Base-by-base conservation (phyloP, 2,888 invertebrate species). In the Neoscelio sp. region DNA sequence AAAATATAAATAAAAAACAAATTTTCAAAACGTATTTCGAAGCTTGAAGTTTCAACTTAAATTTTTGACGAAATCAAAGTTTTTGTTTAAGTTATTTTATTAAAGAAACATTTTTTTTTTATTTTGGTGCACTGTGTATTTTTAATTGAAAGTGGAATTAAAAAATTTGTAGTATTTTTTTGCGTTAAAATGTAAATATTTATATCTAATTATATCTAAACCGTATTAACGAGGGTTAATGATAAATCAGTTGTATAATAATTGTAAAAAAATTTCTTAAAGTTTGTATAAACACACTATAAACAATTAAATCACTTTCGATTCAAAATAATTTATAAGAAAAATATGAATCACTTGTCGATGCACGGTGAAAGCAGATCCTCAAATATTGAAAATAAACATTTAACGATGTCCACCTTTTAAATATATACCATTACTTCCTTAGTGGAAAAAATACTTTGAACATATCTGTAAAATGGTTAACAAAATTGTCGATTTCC, bases 321-420 rank as follows among this genome's bases (percentile, higher is more conserved):
- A 74, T 74, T 74, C 58, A 67, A 74, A 58, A 74, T 75, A 48
- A 33, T 65, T 58, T 74, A 12, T 56, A 64, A 46, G 13, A 28
- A 67, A 48, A 42, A 38, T 54, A 38, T 38, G 20, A 76, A 62
- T 68, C 68, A 56, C 35, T 76, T 46, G 38, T 76, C 76, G 28
- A 33, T 62, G 75, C 67, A 75, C 67, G 67, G 67, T 75, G 40
- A 58, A 76, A 68, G 38, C 38, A 68, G 46, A 76, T 76, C 68
- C 68, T 76, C 48, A 38, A 76, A 23, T 68, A 44, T n/a, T 46
- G 35, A 30, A 35, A 23, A 58, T 75, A 64, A 46, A 28, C 46
- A 17, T 65, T 65, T 65, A 30, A 71, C 15, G 35, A 65, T 42
- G 40, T 64, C 46, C 70, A 58, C 20, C 23, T 68, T 65, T 60